Base-by-base conservation (phyloP, 2,113 vertebrate species). In the Saccopteryx bilineata region DNA sequence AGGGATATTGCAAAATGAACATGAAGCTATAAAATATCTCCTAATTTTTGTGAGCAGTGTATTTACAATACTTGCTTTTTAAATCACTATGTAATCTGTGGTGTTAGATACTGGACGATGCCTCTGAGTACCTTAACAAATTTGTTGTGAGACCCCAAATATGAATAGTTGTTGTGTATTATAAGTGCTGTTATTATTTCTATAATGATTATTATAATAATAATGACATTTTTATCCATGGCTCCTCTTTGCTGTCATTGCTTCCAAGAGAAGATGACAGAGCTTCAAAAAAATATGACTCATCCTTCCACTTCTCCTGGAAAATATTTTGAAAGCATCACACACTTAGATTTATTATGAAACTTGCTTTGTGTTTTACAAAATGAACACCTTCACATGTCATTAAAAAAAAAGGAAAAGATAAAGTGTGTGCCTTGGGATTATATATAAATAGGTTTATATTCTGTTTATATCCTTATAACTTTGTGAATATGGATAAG, bases 221-320 rank as follows among this genome's bases (percentile, higher is more conserved):
- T 18, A 46, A 79, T 23, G 78, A 8, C 39, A 39, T 39, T 39
- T 39, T 39, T 39, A 39, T 39, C 39, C 39, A 39, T 39, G 39
- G 39, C 39, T 39, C 39, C 39, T 39, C 39, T 89, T 75, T 56
- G 17, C 65, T 94, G 8, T 10, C 61, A 65, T 1, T 65, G 12
- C 46, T 96, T 93, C 46, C 23, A 54, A 95, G 60, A 93, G 39
- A 92, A 46, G 54, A 90, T 24, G 50, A 76, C 26, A 76, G 66
- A 75, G 18, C 13, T 39, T 39, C 39, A 39, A 39, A 39, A 39
- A 39, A 39, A 46, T 31, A 81, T 6, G 15, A 63, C 71, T 52
- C 2, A 87, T 78, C n/a, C 15, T 76, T 26, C 26, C 92, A 24
- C 11, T 1, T 79, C 72, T 28, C 56, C 65, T 78, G 46, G 61